phyloP scores from a whole-genome alignment of 2,797 vertebrate genomes.

The Enteromius viviparus region DNA sequence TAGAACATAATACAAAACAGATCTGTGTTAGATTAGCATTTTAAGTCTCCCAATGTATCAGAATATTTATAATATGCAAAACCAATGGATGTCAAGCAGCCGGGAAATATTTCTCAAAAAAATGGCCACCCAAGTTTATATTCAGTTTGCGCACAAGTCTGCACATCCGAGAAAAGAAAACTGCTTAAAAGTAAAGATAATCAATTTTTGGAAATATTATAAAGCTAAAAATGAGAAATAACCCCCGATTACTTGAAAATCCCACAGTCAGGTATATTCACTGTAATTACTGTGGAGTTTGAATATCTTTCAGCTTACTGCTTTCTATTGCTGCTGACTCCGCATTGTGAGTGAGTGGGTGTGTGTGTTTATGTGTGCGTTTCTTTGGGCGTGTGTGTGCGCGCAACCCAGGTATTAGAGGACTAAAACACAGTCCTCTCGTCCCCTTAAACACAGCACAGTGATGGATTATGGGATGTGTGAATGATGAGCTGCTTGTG shows the following conservation, averaged over 20 bases:
- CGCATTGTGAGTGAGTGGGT: slow-evolving; percentile 40
- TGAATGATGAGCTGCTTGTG: slow-evolving; percentile 36
- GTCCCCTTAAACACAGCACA: slow-evolving; percentile 35
- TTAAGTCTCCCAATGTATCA: neutral
- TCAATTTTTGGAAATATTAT: slow-evolving; percentile 41
- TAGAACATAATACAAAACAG: slow-evolving; percentile 24
- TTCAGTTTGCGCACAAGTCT: slow-evolving; percentile 19
- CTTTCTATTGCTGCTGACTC: slow-evolving; percentile 51
- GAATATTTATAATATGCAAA: slow-evolving; percentile 12
- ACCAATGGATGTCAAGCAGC: neutral
- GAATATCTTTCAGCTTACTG: slow-evolving; percentile 50
- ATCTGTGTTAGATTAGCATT: slow-evolving; percentile 18
- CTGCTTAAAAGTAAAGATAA: slow-evolving; percentile 46
- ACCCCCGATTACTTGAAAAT: slow-evolving; percentile 50
- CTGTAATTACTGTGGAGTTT: slow-evolving; percentile 54
- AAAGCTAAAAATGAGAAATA: slow-evolving; percentile 47
- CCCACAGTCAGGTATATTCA: slow-evolving; percentile 59
- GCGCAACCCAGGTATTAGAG: slow-evolving; percentile 43
- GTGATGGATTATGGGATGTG: slow-evolving; percentile 46
- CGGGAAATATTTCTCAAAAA: neutral
- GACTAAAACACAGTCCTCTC: slow-evolving; percentile 47
- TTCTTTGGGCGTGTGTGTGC: slow-evolving; percentile 27
- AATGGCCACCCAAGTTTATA: neutral
- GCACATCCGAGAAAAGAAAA: slow-evolving; percentile 18
- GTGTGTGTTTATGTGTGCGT: slow-evolving; percentile 34